These are phyloP conservation scores for Cosmopolites sordidus DNA, from an alignment of 2,888 invertebrate species.

Conservation along the genomic window DNA sequence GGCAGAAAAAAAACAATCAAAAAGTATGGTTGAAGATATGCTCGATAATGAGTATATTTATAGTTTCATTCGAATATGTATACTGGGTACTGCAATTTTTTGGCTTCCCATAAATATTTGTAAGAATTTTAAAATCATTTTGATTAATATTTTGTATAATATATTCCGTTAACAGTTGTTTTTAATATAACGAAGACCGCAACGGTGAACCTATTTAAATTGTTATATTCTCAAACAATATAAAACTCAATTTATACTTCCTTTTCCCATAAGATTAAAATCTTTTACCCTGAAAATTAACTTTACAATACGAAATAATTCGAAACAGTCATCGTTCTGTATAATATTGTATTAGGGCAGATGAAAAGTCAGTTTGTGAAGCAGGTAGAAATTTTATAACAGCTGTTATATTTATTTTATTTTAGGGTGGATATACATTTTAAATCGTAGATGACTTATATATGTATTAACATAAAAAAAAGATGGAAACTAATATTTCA, in stretches of 20 bases:
- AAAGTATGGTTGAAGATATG: too few relatives aligned
- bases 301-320: slow-evolving; percentile 2
- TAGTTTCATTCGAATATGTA: too few relatives aligned
- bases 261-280: slow-evolving; percentile 7
- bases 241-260: slow-evolving; percentile 11
- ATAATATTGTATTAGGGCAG: slow-evolving; percentile 5
- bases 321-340: slow-evolving; percentile 5
- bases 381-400: slow-evolving; percentile 21
- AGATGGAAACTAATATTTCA: too few relatives aligned
- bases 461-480: background rate
- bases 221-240: background rate
- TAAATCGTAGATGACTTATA: background rate
- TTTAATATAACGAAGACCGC: background rate
- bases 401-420: slow-evolving; percentile 18
- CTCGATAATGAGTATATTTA: too few relatives aligned
- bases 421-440: background rate
- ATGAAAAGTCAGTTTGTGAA: slow-evolving; percentile 17
- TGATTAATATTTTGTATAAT: too few relatives aligned
- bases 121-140: too few relatives aligned
- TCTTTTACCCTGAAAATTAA: slow-evolving; percentile 6
- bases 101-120: too few relatives aligned
- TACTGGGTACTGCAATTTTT: too few relatives aligned
- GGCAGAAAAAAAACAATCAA: too few relatives aligned
- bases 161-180: background rate
- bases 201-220: background rate